Conservation (phyloP, 2,113 vertebrate species). For the Synchiropus splendidus region DNA sequence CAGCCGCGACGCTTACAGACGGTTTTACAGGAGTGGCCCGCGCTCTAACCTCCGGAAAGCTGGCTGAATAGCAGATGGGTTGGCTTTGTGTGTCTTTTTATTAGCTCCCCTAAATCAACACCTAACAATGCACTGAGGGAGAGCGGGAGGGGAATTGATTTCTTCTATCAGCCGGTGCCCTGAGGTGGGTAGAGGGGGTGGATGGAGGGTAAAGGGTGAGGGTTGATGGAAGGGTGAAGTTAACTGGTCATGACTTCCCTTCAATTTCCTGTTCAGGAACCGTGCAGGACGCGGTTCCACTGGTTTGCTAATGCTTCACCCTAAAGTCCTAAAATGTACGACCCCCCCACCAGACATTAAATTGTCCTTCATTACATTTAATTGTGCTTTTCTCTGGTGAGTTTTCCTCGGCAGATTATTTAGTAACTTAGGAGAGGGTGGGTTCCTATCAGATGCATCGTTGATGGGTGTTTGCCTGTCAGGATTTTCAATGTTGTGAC, state of each 20-base stretch:
- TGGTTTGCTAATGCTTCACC: too few relatives aligned
- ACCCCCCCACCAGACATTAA: too few relatives aligned
- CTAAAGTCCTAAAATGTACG: too few relatives aligned
- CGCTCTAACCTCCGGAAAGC: conserved; percentile 57
- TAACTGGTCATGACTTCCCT: conserved; percentile 36
- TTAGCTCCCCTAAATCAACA: conserved; percentile 65
- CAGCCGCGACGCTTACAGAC: conserved; percentile 48
- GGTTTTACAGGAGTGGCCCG: conserved; percentile 55
- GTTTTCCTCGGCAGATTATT: too few relatives aligned
- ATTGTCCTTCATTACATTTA: too few relatives aligned
- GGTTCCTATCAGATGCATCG: too few relatives aligned
- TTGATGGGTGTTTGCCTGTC: too few relatives aligned
- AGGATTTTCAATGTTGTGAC: too few relatives aligned
- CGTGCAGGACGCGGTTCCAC: conserved; percentile 4
- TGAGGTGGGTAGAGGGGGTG: conserved; percentile 48
- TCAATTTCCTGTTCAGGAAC: conserved; percentile 42
- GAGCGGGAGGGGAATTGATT: conserved; percentile 54
- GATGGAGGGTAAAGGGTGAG: conserved; percentile 42
- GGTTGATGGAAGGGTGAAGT: conserved; percentile 33
- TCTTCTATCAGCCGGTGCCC: conserved; percentile 44
- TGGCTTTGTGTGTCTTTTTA: conserved; percentile 64
- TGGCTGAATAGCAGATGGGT: conserved; percentile 61
- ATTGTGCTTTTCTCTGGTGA: too few relatives aligned
- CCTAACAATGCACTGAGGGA: conserved; percentile 53
- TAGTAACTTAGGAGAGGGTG: too few relatives aligned